Evolutionary conservation across 2,888 invertebrate genomes (phyloP).

Genomic region (Brenthis daphne): DNA sequence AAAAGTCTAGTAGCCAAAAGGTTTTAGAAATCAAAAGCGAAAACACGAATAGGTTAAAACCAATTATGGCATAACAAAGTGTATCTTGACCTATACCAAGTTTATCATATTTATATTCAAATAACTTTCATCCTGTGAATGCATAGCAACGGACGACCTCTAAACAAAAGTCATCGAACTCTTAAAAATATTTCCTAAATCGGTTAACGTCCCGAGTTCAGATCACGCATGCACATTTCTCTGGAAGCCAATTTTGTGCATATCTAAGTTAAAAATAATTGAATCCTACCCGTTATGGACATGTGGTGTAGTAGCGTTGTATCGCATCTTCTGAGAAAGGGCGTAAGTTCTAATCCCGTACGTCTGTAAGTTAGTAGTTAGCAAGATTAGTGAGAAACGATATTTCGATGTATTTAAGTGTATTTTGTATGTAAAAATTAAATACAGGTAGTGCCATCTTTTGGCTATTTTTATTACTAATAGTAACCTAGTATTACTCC

Average conservation of each 20-base stretch:
- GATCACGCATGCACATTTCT: slow-evolving; percentile 58
- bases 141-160: slow-evolving; percentile 63
- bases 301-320: background rate
- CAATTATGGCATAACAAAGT: too few species aligned
- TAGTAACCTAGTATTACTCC: too few species aligned
- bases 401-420: too few species aligned
- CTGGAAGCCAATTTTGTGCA: slow-evolving; percentile 40
- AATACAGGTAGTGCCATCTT: too few species aligned
- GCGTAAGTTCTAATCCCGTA: background rate
- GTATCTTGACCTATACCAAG: slow-evolving; percentile 24
- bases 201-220: slow-evolving; percentile 67
- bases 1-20: too few species aligned
- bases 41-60: too few species aligned
- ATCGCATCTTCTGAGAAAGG: background rate
- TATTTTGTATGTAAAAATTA: too few species aligned
- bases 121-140: slow-evolving; percentile 51
- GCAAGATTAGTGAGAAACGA: too few species aligned
- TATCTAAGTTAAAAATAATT: slow-evolving; percentile 25
- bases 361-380: too few species aligned
- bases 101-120: slow-evolving; percentile 27
- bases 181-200: slow-evolving; percentile 70
- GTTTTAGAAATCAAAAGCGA: too few species aligned
- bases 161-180: slow-evolving; percentile 73
- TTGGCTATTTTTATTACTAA: too few species aligned
- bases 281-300: background rate